Percentiles rank a stretch among this genome's conserved stretches.
phyloP scores from a whole-genome alignment of 2,888 invertebrate genomes.

The Helleia helle region DNA sequence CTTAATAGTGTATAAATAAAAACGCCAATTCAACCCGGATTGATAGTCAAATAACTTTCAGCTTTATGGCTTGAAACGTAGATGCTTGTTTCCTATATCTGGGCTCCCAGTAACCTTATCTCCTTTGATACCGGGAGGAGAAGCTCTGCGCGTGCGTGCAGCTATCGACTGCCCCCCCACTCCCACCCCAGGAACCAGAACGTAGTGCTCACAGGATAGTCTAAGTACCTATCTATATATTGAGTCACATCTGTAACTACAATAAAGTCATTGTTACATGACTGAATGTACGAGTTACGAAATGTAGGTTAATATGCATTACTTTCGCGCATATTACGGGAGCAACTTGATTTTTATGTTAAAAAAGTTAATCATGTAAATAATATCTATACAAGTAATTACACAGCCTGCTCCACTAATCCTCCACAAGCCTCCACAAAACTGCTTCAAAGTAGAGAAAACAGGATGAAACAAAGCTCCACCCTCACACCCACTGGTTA shows the following conservation, averaged over 20 bases:
- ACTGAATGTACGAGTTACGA: no score
- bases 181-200: slow-evolving; percentile 33
- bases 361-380: no score
- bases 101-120: slow-evolving; percentile 8
- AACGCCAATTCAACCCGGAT: no score
- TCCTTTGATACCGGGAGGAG: slow-evolving; percentile 14
- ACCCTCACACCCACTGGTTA: no score
- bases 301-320: no score
- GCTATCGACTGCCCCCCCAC: slow-evolving; percentile 46
- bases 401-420: no score
- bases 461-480: no score
- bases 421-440: no score
- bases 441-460: no score
- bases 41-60: neutral
- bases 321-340: no score
- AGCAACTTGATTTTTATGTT: no score
- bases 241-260: neutral
- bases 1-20: neutral
- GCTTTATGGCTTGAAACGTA: neutral
- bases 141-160: slow-evolving; percentile 43
- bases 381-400: no score
- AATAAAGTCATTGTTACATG: neutral
- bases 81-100: neutral
- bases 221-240: slow-evolving; percentile 18
- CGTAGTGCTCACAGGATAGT: slow-evolving; percentile 37